Evolutionary conservation across 2,113 vertebrate genomes (phyloP), one percentile per base, ranked within the genome.

Genomic region (Oceanodroma tethys): DNA sequence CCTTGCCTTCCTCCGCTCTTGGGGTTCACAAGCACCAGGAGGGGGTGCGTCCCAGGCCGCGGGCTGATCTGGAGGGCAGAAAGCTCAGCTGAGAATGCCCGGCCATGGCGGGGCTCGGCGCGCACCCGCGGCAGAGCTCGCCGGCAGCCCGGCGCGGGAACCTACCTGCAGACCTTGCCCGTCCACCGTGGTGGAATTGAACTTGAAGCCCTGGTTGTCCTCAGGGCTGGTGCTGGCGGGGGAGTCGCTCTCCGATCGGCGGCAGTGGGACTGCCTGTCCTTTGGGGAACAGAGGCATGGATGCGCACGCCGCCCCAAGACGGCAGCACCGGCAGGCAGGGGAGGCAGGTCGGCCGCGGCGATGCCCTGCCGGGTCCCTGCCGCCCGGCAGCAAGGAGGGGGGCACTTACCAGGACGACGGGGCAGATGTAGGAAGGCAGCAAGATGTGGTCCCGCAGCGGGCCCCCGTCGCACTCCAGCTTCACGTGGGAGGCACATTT

Each of bases 1-100:
- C 99, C 99, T 97, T 99, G 99, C 93, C 99, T 98, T 62, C 99
- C 99, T 95, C 99, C 99, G 8, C 99, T 99, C 96, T 99, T 99
- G 60, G 99, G 99, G 92, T 99, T 99, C 95, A 99, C 99, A 65
- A 99, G 97, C 81, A 99, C 99, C 55, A 99, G 98, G 22, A 99
- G 98, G 0, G 99, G 99, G 62, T 99, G 99, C 1, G 99, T 99
- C 26, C 99, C 99, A 0, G 99, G 99, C 45, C 98, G 98, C 16
- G 99, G 98, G 67, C 96, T 99, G 98, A 99, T 99, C 99, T 99
- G 97, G 32, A 97, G 97, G 96, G 94, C 94, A 84, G 92, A 90
- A 81, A 86, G 23, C 1, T 9, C 0, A 3, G 42, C 53, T 86
- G 62, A 1, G 2, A 23, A 30, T 3, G 12, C 48, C 58, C 2